Base-by-base conservation (phyloP, 2,888 invertebrate genomes). In the Andrena haemorrhoa region DNA sequence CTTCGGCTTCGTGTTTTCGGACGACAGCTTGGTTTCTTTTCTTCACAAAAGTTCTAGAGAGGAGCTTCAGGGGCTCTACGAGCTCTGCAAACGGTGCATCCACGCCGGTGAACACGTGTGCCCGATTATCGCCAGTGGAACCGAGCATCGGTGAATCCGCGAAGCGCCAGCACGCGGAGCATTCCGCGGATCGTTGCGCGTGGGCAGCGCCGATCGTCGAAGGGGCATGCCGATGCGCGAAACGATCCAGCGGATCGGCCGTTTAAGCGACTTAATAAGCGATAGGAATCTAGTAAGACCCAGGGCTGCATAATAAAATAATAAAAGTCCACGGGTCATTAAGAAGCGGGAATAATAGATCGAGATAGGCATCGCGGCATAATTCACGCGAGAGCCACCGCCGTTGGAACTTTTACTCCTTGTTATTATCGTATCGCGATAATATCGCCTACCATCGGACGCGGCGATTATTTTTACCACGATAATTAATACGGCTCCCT, bases 261-360 rank as follows among this genome's bases (percentile, higher is more conserved):
- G 31, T 82, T 66, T 64, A 51, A 63, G 56, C 51, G 77, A 73
- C 79, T 79, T 82, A 86, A 86, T 71, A 63, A 66, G 68, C 71
- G 86, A 86, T 86, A 78, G n/a, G 12, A 10, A 86, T 84, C 79
- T 66, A 75, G 66, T 68, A 61, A 33, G 51, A 33, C n/a, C 63
- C 23, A 10, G 47, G 29, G 2, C 7, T 41, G 83, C 60, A 49
- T 79, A 86, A 86, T 86, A 78, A 80, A 83, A 86, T 78, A 76
- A 83, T 75, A 79, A 86, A 86, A 75, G 74, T 73, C 56, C 56
- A 26, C 61, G 70, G 63, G 56, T 83, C 69, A 72, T 86, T 86
- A 86, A 83, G 75, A 58, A 68, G 33, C 63, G 58, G 70, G 76
- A 81, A 73, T 83, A 81, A 83, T 81, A 82, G 58, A 64, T 16